phyloP scores from a whole-genome alignment of 2,113 vertebrate genomes.

The Oreotrochilus melanogaster region DNA sequence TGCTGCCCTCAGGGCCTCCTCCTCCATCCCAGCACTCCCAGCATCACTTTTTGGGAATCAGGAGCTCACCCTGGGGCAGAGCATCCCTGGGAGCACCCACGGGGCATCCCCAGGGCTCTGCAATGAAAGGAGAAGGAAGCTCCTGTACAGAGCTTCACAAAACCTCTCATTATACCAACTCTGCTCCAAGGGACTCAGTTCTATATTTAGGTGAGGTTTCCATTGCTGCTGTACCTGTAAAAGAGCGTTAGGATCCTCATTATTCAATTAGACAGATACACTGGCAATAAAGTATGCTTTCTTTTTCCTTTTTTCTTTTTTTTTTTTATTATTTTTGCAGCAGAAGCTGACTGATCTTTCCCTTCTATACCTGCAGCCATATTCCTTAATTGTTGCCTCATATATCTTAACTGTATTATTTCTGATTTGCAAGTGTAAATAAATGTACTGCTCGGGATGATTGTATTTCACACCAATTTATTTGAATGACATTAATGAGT shows the following conservation, averaged over 20 bases:
- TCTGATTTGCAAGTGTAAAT: conserved; percentile 71
- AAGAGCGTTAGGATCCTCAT: background rate
- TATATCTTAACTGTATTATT: conserved; percentile 47
- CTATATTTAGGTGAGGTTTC: background rate
- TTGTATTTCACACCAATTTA: conserved; percentile 74
- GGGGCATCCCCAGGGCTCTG: background rate
- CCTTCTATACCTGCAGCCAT: conserved; percentile 55
- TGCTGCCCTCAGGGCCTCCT: rapidly evolving
- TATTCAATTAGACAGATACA: conserved; percentile 63
- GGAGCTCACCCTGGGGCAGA: background rate
- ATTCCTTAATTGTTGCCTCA: conserved; percentile 66
- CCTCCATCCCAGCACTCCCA: background rate
- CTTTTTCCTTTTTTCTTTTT: too few species aligned
- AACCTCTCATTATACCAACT: background rate
- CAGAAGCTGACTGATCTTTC: conserved; percentile 5
- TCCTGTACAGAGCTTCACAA: background rate
- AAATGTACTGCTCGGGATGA: conserved; percentile 54
- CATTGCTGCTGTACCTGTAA: conserved; percentile 27
- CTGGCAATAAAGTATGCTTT: conserved; percentile 31
- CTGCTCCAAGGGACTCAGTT: background rate
- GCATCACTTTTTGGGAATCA: background rate
- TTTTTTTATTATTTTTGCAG: background rate
- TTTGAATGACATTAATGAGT: conserved; percentile 73
- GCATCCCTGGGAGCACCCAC: background rate
- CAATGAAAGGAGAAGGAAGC: background rate